A percentile compares a stretch with the other conserved stretches of the same genome.
phyloP scores from a whole-genome alignment of 2,797 vertebrate species.

The Gambusia yucatana region DNA sequence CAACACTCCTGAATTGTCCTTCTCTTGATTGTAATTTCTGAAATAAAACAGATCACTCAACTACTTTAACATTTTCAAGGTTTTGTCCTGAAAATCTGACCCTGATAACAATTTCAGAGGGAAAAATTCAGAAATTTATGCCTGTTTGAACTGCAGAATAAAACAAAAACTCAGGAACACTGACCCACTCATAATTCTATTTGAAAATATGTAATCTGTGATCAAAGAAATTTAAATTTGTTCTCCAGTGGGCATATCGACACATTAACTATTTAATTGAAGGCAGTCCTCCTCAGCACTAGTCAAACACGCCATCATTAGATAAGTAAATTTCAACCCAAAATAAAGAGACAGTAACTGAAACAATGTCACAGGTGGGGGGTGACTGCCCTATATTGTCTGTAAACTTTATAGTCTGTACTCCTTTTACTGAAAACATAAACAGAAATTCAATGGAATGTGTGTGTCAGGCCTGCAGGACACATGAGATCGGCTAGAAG shows the following conservation, averaged over 20 bases:
- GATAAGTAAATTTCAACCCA: neutral
- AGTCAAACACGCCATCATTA: neutral
- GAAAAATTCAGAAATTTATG: neutral
- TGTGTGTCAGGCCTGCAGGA: constrained; percentile 1
- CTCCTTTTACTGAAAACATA: constrained; percentile 33
- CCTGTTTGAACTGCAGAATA: neutral
- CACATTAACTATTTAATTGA: neutral
- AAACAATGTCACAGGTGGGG: neutral
- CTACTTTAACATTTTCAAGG: neutral
- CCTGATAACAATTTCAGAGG: too few species aligned
- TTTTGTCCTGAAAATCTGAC: neutral
- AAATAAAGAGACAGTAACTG: neutral
- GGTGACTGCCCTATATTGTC: constrained; percentile 5
- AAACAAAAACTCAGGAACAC: neutral
- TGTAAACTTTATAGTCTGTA: constrained; percentile 19
- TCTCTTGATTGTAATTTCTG: neutral
- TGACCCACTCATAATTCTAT: neutral
- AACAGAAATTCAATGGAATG: constrained; percentile 28
- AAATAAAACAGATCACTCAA: neutral
- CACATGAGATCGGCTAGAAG: constrained; percentile 16
- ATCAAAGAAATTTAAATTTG: neutral
- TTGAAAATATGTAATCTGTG: neutral
- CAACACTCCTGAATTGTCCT: neutral
- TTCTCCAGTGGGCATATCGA: neutral
- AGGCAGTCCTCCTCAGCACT: neutral